Evolutionary conservation across 2,113 vertebrate genomes (phyloP).

Genomic region (Silurus glanis): DNA sequence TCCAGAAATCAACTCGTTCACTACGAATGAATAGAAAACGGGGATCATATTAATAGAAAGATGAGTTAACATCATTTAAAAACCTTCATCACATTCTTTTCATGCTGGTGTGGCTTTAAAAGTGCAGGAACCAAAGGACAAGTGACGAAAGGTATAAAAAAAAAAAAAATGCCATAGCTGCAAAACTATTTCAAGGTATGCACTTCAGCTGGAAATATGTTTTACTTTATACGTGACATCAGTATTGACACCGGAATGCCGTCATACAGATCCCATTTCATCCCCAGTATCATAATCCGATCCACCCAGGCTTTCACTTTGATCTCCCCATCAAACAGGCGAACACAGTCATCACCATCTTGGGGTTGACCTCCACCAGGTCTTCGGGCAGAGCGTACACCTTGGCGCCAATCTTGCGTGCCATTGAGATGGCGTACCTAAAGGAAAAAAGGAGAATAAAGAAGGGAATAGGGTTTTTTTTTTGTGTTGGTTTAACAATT

Average conservation of each 20-base stretch:
- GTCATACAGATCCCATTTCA: too few relatives aligned
- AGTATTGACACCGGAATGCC: background rate
- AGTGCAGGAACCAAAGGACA: background rate
- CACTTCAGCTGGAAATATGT: background rate
- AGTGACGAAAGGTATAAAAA: background rate
- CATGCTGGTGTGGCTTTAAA: background rate
- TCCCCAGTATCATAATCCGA: background rate
- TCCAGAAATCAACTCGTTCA: background rate
- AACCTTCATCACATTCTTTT: background rate
- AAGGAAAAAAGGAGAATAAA: background rate
- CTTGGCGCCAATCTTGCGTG: constrained; percentile 92
- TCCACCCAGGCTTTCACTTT: constrained; percentile 64
- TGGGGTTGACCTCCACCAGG: constrained; percentile 92
- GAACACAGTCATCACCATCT: constrained; percentile 98
- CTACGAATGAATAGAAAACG: background rate
- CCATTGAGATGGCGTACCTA: constrained; percentile 94
- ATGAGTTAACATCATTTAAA: too few relatives aligned
- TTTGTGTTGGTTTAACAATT: constrained; percentile 15
- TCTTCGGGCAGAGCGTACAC: constrained; percentile 90
- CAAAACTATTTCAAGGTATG: background rate
- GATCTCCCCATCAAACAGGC: constrained; percentile 95
- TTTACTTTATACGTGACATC: background rate
- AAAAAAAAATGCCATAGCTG: background rate
- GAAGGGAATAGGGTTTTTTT: background rate
- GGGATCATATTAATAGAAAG: background rate